Evolutionary conservation across 2,888 invertebrate species (phyloP).

Genomic region (Gisinianus flammeolus): DNA sequence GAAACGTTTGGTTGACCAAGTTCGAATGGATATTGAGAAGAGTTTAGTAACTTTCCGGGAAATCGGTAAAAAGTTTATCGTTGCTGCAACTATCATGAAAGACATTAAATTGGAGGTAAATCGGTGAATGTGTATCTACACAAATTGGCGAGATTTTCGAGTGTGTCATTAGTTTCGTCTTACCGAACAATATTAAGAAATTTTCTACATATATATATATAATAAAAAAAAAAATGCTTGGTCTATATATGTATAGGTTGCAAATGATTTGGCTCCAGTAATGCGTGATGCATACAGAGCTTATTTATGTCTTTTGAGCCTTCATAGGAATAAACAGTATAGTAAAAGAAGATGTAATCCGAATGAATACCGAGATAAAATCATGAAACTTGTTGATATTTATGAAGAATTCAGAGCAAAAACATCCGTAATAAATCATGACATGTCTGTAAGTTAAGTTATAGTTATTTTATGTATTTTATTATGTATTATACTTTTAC

Average conservation of each 20-base stretch:
- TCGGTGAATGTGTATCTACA: no score
- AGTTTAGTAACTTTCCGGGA: background rate
- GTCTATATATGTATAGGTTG: no score
- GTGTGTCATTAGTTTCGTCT: no score
- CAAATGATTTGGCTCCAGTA: background rate
- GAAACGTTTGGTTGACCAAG: background rate
- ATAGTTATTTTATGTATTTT: no score
- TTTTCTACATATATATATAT: no score
- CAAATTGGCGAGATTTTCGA: no score
- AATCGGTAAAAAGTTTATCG: background rate
- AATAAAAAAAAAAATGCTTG: no score
- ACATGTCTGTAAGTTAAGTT: conserved; percentile 1
- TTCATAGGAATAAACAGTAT: background rate
- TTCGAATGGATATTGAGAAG: background rate
- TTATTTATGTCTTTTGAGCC: background rate
- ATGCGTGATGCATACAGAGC: background rate
- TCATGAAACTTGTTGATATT: background rate
- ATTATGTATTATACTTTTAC: no score
- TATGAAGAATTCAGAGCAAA: background rate
- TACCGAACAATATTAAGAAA: no score
- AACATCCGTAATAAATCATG: background rate
- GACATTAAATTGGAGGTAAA: background rate
- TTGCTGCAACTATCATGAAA: background rate
- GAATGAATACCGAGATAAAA: background rate
- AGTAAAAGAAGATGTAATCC: background rate